Base-by-base conservation (phyloP, 2,888 invertebrate genomes). In the Caenorhabditis afra region DNA sequence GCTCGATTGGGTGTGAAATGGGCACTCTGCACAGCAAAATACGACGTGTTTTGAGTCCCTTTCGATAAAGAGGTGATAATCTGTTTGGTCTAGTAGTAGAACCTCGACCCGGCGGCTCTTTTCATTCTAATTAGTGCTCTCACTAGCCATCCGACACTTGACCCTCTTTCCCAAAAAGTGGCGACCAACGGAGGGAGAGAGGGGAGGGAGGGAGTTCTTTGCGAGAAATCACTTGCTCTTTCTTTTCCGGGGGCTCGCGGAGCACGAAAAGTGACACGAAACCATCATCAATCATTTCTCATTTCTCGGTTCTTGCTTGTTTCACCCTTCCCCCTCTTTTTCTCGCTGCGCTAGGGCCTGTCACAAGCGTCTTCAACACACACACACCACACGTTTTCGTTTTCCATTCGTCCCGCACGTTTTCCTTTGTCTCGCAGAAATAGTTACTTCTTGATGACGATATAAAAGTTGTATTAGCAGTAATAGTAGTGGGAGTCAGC, bases 221-320 rank as follows among this genome's bases (percentile, higher is more conserved):
- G 29, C 29, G 7, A 29, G 29, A 29, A 29, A 29, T 29, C 29
- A 29, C 29, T 29, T 29, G 29, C 29, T 29, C 29, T 29, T 29
- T 29, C 29, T 7, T 29, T 29, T 29, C 29, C 29, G 29, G 29
- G 7, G 29, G 29, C 29, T 29, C 29, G 29, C 29, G 29, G 29
- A 29, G 29, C 29, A 29, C 29, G 29, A 29, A 29, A 29, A 29
- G 29, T 29, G 29, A 29, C 29, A 29, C 29, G 50, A 68, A 55
- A 64, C 57, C 57, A 50, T 76, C 67, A 76, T 76, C 75, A 50
- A 76, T 76, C 75, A 76, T 76, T 76, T 76, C 62, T 76, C 67
- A 68, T 62, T 76, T 76, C 62, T 76, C 62, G 41, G 49, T 64
- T 62, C 70, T 44, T 61, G 50, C 35, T 2, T 41, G 41, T 41